phyloP scores from a whole-genome alignment of 2,113 vertebrate species.

The Psammodynastes pulverulentus region DNA sequence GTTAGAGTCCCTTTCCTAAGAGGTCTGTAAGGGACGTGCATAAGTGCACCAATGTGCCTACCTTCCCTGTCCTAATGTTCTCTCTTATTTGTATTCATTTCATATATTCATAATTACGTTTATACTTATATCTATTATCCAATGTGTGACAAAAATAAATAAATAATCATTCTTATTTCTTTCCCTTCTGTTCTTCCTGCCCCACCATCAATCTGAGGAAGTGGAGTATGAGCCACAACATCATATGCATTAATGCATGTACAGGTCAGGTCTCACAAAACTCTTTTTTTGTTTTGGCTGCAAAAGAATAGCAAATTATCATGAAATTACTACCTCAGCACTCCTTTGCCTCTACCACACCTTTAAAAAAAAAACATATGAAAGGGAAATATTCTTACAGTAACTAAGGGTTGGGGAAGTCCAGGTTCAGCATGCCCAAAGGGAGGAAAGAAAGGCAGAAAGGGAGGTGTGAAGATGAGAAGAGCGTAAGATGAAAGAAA shows the following conservation, averaged over 20 bases:
- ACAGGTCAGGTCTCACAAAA: neutral
- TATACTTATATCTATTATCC: too few species aligned
- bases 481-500: conserved; percentile 36
- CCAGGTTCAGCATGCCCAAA: rapidly evolving
- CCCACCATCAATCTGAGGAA: neutral
- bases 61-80: too few species aligned
- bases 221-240: neutral
- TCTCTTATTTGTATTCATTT: too few species aligned
- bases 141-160: too few species aligned
- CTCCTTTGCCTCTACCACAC: rapidly evolving
- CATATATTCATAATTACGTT: too few species aligned
- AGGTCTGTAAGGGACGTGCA: too few species aligned
- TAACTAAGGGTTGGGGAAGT: neutral
- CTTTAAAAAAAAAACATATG: too few species aligned
- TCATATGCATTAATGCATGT: neutral
- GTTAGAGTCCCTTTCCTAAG: too few species aligned
- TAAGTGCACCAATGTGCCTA: too few species aligned
- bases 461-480: neutral
- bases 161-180: neutral
- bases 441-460: neutral
- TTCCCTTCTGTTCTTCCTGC: neutral
- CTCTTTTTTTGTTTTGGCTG: neutral
- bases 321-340: neutral
- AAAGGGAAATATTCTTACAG: neutral
- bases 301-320: neutral